Base-by-base conservation (phyloP, 64 coral and sea anemone species). In the Cladopsammia gracilis region DNA sequence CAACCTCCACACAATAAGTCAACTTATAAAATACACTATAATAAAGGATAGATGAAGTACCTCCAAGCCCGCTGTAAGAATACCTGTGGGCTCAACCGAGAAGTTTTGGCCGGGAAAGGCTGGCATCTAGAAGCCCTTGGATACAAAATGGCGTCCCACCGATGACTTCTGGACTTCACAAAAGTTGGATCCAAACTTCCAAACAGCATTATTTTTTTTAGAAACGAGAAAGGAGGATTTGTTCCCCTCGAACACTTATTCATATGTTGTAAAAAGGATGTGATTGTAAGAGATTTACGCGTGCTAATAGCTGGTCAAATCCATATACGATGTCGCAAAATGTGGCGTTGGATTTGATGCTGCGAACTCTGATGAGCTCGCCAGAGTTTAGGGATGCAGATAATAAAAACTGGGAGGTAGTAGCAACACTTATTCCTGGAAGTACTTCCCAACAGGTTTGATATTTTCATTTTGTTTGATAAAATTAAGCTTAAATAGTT, bases 361-460 rank as follows among this genome's bases (percentile, higher is more conserved):
- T 97, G 4, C 77, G 87, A 87, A 80, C 95, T 47, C 79, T 97
- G 67, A 97, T 97, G 95, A 90, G 71, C 60, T 97, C 95, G 73
- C 58, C 54, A 20, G 92, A 97, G 54, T 97, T 97, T 73, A 82
- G 88, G 60, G 91, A 94, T 16, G 52, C 88, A 43, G 85, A 94
- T 47, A 82, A 90, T 47, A 97, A 97, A 60, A 94, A 97, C 52
- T 97, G 95, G 95, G 92, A 94, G 47, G 95, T 76, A 13, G 64
- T 97, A 62, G 66, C 92, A 16, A 86, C 90, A 71, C 60, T 97
- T 20, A 88, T 97, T 74, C 95, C 95, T 16, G 91, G 88, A 58
- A 87, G 87, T 65, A 91, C 92, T 15, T 53, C 95, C 62, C 81
- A 97, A 24, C 92, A 97, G 95, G 95, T 97, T 67, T 82, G 47